phyloP scores from a whole-genome alignment of 2,888 invertebrate species.

The Nomada flava region DNA sequence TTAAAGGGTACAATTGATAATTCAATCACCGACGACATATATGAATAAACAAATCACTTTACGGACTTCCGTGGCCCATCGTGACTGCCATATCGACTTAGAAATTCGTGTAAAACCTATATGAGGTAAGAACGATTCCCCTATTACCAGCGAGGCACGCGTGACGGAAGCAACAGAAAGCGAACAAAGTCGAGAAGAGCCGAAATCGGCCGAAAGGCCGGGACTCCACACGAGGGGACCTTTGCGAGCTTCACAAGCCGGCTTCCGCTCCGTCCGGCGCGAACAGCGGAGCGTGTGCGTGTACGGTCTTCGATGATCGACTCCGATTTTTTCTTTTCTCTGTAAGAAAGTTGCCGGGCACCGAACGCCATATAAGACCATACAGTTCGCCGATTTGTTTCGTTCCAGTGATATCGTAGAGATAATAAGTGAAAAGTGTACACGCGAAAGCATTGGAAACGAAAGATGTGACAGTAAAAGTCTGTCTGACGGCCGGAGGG shows the following conservation, averaged over 20 bases:
- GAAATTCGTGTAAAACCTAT: slow-evolving; percentile 14
- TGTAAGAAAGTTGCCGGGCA: neutral
- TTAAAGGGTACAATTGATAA: no score
- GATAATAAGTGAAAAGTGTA: slow-evolving; percentile 16
- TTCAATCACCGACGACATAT: no score
- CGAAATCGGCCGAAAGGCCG: slow-evolving; percentile 70
- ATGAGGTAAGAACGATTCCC: slow-evolving; percentile 49
- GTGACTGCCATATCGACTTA: no score
- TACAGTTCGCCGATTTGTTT: neutral
- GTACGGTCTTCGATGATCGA: slow-evolving; percentile 12
- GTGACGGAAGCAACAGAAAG: slow-evolving; percentile 11
- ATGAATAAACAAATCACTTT: no score
- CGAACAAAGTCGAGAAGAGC: slow-evolving; percentile 68
- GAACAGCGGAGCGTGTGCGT: slow-evolving; percentile 42
- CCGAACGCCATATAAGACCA: neutral
- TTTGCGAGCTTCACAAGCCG: slow-evolving; percentile 60
- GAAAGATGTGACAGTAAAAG: slow-evolving; percentile 63
- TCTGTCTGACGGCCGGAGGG: slow-evolving; percentile 35
- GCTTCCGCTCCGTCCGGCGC: slow-evolving; percentile 70
- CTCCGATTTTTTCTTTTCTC: neutral
- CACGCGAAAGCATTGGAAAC: slow-evolving; percentile 28
- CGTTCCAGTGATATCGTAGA: neutral
- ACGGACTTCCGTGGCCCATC: no score
- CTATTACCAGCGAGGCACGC: slow-evolving; percentile 52
- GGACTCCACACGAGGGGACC: slow-evolving; percentile 64